Base-by-base conservation (phyloP, 1,140 invertebrate species). In the Asobara japonica region DNA sequence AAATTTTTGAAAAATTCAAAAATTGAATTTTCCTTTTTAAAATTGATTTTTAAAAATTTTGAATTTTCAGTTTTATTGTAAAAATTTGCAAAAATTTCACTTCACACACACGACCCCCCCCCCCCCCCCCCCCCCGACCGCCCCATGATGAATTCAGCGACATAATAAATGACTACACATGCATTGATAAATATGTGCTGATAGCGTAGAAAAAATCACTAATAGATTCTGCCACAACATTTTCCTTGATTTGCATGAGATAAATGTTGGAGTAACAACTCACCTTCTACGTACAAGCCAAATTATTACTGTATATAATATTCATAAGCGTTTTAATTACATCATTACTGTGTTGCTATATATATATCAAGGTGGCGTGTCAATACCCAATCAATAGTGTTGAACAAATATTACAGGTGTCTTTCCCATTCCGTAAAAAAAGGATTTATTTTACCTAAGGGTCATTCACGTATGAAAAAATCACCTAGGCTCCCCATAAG, bases 351-450 rank as follows among this genome's bases (percentile, higher is more conserved):
- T 56, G 22, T 22, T 56, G 22, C 20, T 56, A 1, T 25, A 25
- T 56, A 56, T 25, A 56, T 41, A 71, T 65, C 60, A 71, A 71
- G 31, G 22, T 56, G 20, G 51, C 22, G 51, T 56, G 20, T 56
- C 13, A 56, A 56, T 56, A 25, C 11, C 13, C 18, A 56, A 18
- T 45, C 18, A 56, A 56, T 45, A 6, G 51, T 56, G 51, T 56
- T 7, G 7, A 25, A 56, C 51, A 56, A 56, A 56, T 56, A 56
- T 56, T 56, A 56, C 41, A 60, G 38, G 36, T 41, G 68, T 70
- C 68, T 70, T 70, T 70, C 68, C 68, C 68, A 70, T 70, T 70
- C 61, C 56, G 56, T 62, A 36, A 62, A 70, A 56, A 61, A 60
- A 61, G 27, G 51, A 56, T 41, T 16, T 61, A 31, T 27, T 70